phyloP scores from a whole-genome alignment of 2,888 invertebrate genomes.

The Lycophotia porphyrea region DNA sequence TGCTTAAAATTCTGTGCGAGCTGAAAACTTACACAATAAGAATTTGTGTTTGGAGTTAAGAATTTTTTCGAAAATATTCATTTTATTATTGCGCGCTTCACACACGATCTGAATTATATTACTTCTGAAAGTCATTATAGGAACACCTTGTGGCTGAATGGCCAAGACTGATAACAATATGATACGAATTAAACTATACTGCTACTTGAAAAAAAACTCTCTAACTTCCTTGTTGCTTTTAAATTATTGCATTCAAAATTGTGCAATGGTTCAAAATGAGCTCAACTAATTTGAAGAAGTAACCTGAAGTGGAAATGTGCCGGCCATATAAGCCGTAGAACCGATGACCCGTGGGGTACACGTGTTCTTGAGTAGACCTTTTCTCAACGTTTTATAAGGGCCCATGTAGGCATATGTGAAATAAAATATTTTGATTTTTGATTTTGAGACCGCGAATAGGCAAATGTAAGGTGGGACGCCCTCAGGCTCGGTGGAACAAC shows the following conservation, averaged over 20 bases:
- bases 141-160: neutral
- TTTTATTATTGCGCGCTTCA: neutral
- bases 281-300: neutral
- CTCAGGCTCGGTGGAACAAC: neutral
- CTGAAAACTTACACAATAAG: neutral
- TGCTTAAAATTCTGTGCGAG: constrained; percentile 8
- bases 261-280: neutral
- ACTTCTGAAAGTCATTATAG: neutral
- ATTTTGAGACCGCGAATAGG: neutral
- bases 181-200: neutral
- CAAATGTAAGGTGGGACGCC: neutral
- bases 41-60: neutral
- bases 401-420: too few species aligned
- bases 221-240: too few species aligned
- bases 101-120: neutral
- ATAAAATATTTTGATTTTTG: too few species aligned
- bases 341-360: too few species aligned
- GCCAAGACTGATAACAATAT: neutral
- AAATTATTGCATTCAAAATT: neutral
- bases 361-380: too few species aligned
- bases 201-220: too few species aligned
- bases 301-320: neutral
- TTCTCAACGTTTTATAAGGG: too few species aligned
- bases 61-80: neutral
- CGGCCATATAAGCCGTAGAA: too few species aligned